These are phyloP conservation scores for Sesamia inferens DNA, from an alignment of 2,888 invertebrate species.

Conservation along the genomic window DNA sequence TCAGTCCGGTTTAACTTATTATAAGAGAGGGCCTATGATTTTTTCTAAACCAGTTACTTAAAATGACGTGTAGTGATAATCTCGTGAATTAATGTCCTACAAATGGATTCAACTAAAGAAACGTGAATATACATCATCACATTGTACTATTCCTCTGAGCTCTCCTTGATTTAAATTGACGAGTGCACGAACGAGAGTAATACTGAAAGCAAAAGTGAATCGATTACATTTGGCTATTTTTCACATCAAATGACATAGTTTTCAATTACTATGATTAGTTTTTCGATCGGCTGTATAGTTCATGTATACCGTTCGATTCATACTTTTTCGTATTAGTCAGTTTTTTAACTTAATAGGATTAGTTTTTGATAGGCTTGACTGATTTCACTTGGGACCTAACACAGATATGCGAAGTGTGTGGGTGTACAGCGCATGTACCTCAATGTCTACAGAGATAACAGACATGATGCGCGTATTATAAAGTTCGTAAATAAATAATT, in stretches of 20 bases:
- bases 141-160: slow-evolving; percentile 44
- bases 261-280: slow-evolving; percentile 46
- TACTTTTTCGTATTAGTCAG: background rate
- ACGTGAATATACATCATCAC: slow-evolving; percentile 26
- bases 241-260: slow-evolving; percentile 28
- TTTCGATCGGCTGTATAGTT: slow-evolving; percentile 32
- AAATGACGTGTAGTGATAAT: slow-evolving; percentile 27
- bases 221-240: slow-evolving; percentile 36
- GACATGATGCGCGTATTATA: slow-evolving; percentile 2
- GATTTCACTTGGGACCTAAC: slow-evolving; percentile 19
- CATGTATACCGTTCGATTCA: slow-evolving; percentile 3
- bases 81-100: slow-evolving; percentile 31
- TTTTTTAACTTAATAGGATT: slow-evolving; percentile 20
- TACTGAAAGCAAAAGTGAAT: slow-evolving; percentile 43
- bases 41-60: slow-evolving; percentile 43
- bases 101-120: slow-evolving; percentile 28
- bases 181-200: slow-evolving; percentile 34
- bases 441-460: slow-evolving; percentile 17
- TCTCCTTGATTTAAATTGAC: slow-evolving; percentile 37
- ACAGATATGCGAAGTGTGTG: background rate
- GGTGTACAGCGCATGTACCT: background rate
- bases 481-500: slow-evolving; percentile 7
- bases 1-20: slow-evolving; percentile 21
- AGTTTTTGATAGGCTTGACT: slow-evolving; percentile 30
- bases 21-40: slow-evolving; percentile 11